These are phyloP conservation scores for Lasioglossum marginatum DNA, from an alignment of 2,888 invertebrate genomes.

Conservation along the genomic window DNA sequence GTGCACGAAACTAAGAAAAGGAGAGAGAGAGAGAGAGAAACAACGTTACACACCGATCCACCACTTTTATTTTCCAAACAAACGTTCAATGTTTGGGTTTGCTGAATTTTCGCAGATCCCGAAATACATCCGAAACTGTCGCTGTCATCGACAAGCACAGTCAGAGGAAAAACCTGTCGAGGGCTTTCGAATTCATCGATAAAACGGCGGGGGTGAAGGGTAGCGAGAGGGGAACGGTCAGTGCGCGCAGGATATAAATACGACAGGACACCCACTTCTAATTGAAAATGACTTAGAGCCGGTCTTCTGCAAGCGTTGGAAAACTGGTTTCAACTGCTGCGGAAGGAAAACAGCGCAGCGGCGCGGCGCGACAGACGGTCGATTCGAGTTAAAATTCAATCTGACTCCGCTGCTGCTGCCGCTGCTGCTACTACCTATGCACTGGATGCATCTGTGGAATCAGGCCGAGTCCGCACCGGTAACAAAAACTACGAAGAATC, in stretches of 20 bases:
- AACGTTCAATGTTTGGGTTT: slow-evolving; percentile 25
- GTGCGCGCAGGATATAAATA: slow-evolving; percentile 12
- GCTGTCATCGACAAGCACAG: neutral
- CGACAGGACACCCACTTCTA: slow-evolving; percentile 34
- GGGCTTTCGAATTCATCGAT: slow-evolving; percentile 23
- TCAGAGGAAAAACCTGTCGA: neutral
- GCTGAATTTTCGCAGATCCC: slow-evolving; percentile 12
- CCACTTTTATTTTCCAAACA: neutral
- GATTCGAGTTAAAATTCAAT: slow-evolving; percentile 73
- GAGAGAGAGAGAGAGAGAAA: neutral
- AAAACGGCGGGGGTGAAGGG: neutral
- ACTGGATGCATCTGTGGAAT: slow-evolving; percentile 52
- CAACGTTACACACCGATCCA: slow-evolving; percentile 12
- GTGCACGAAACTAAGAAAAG: neutral
- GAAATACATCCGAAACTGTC: slow-evolving; percentile 21
- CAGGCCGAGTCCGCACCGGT: slow-evolving; percentile 33
- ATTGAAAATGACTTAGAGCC: slow-evolving; percentile 45
- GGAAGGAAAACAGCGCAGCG: slow-evolving; percentile 28
- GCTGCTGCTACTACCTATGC: slow-evolving; percentile 27
- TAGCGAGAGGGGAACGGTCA: neutral
- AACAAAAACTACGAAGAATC: slow-evolving; percentile 63
- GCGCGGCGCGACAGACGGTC: slow-evolving; percentile 39
- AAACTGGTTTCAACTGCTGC: slow-evolving; percentile 30
- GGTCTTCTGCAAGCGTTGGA: slow-evolving; percentile 12
- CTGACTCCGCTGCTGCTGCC: slow-evolving; percentile 49